These are phyloP conservation scores for Ornithoptera alexandrae DNA, from an alignment of 2,888 invertebrate species.

Conservation along the genomic window DNA sequence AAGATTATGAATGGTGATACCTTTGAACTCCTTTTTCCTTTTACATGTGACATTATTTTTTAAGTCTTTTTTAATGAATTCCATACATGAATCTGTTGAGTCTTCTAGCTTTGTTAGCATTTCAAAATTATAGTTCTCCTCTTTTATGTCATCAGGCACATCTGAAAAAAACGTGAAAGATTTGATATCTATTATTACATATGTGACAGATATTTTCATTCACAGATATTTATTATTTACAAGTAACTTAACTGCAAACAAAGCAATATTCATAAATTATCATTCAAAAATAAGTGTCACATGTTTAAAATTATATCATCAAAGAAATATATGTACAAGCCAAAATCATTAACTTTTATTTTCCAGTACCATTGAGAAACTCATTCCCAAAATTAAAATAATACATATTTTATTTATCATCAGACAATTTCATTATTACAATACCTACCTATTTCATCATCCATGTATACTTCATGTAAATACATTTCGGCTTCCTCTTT, in stretches of 20 bases:
- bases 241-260: no score
- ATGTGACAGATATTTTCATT: no score
- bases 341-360: no score
- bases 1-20: neutral
- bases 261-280: no score
- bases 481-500: conserved; percentile 46
- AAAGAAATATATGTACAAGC: no score
- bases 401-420: neutral
- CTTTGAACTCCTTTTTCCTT: conserved; percentile 10
- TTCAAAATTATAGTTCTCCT: conserved; percentile 45
- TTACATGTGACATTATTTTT: conserved; percentile 34
- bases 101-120: conserved; percentile 50
- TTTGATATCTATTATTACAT: no score
- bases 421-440: neutral
- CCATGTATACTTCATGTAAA: conserved; percentile 43
- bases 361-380: no score
- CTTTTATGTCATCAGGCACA: conserved; percentile 52
- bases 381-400: no score
- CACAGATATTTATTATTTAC: no score
- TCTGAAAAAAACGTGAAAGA: conserved; percentile 39
- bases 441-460: conserved; percentile 42
- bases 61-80: conserved; percentile 33
- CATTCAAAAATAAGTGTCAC: no score
- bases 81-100: conserved; percentile 40
- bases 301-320: no score